phyloP scores from a whole-genome alignment of 2,888 invertebrate genomes.

The Apantesis nais region DNA sequence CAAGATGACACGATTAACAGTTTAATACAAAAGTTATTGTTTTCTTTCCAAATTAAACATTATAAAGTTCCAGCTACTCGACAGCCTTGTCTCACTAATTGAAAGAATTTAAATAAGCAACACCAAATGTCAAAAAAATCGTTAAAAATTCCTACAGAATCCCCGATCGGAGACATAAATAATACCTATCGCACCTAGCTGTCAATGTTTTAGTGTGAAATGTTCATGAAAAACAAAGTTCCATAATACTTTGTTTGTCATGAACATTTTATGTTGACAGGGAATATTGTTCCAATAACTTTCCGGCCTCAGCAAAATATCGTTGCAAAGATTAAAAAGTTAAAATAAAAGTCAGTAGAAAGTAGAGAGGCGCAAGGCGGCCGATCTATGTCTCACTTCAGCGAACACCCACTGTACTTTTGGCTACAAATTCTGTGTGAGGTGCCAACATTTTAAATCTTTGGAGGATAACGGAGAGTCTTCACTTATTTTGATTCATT shows the following conservation, averaged over 20 bases:
- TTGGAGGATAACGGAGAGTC: constrained; percentile 54
- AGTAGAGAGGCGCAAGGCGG: constrained; percentile 28
- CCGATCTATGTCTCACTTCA: constrained; percentile 21
- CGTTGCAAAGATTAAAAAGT: constrained; percentile 33
- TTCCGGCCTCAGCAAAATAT: constrained; percentile 22
- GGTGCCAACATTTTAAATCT: constrained; percentile 64
- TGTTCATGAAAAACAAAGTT: too few relatives aligned
- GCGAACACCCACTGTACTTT: constrained; percentile 43
- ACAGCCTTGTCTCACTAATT: neutral
- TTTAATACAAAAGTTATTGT: too few relatives aligned
- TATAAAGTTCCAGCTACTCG: neutral
- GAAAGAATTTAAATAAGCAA: neutral
- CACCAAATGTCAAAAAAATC: neutral
- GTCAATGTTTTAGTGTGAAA: neutral
- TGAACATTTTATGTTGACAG: constrained; percentile 29
- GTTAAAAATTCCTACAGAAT: neutral
- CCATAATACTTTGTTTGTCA: constrained; percentile 9
- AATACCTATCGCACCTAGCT: neutral
- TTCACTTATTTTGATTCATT: constrained; percentile 34
- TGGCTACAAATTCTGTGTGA: constrained; percentile 58
- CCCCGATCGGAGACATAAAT: neutral
- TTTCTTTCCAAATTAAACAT: too few relatives aligned
- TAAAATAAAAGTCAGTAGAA: constrained; percentile 43
- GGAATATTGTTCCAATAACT: constrained; percentile 35
- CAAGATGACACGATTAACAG: too few relatives aligned